Base-by-base conservation (phyloP, 2,797 vertebrate genomes). In the Crocidura indochinensis region DNA sequence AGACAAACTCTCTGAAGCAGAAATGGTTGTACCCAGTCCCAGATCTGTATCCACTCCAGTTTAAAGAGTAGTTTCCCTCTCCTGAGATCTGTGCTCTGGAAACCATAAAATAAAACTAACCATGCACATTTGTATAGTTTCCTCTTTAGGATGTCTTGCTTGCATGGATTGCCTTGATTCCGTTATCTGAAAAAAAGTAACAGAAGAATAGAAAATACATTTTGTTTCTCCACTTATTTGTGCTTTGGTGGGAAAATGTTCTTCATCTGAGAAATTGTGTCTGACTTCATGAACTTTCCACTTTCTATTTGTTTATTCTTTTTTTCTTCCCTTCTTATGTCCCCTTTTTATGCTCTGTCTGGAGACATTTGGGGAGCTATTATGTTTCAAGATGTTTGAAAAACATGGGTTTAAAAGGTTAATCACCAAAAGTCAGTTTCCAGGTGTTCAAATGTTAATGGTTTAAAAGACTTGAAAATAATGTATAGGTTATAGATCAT, bases 401-500 rank as follows among this genome's bases (percentile, higher is more conserved):
- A 87, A 74, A 75, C 83, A 68, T 27, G 47, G 76, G 20, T 86
- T 87, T 90, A 78, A 94, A 95, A 96, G 92, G 92, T 95, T 94
- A 96, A 92, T 95, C 64, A 92, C 81, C 60, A 29, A 88, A 93
- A 92, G 81, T 92, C 74, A 82, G 47, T 76, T 95, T 95, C 93
- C 94, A 96, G 93, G 75, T 93, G 84, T 90, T 94, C 88, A 96
- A 95, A 96, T 94, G 94, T 96, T 94, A 95, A 95, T 93, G 74
- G 92, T 95, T 77, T 93, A 79, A 90, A 92, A 90, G 84, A 90
- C 84, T 73, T 81, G 88, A 71, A 95, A 91, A 95, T 80, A 89
- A 64, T n/a, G 51, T 91, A 90, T 86, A 84, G 73, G 75, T 80
- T 69, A 12, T 79, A 92, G 76, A 91, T 90, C 56, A 60, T 44